Evolutionary conservation across 2,888 invertebrate species (phyloP), one percentile per base, ranked within the genome.

Genomic region (Eubasilissa splendida): DNA sequence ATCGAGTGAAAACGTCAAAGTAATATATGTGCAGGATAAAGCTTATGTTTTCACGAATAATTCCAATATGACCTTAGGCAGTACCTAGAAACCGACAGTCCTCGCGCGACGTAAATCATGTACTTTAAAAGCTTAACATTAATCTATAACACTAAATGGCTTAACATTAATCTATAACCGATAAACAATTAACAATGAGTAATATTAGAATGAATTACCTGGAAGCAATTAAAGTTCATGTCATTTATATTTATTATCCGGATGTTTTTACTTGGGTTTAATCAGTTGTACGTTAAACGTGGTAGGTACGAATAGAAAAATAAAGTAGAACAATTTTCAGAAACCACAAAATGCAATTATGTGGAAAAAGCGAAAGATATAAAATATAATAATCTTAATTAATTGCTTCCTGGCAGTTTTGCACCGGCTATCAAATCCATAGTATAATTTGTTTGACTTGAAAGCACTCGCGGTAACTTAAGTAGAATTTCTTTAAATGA

Each of bases 131-230:
- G 63, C 63, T 63, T n/a, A 33, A 33, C 33, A 63, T 63, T 63
- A 33, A 63, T 68, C 66, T 56, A 56, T 12, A 56, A 4, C 3
- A 56, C 56, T 7, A 56, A 56, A 3, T 56, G 56, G 56, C 63
- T 63, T 12, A 33, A 33, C 63, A 63, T 63, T 63, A 33, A 63
- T 68, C 68, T 58, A 58, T n/a, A 68, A 68, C 68, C 68, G 50
- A 68, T 68, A 68, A 68, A 68, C 68, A 68, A 68, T 68, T 68
- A 58, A n/a, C 9, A 58, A n/a, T 7, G 11, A 58, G 12, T n/a
- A 58, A n/a, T 58, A 8, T 58, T n/a, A 58, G 1, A 42, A 42
- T 42, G 42, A 42, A 42, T 42, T 42, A n/a, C n/a, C 58, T 10
- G 4, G n/a, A 58, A n/a, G 4, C 14, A 50, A 68, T 68, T 68